A percentile compares a stretch with the other conserved stretches of the same genome.
Conservation (phyloP, 2,797 vertebrate genomes). For the Pangasius krempfi region DNA sequence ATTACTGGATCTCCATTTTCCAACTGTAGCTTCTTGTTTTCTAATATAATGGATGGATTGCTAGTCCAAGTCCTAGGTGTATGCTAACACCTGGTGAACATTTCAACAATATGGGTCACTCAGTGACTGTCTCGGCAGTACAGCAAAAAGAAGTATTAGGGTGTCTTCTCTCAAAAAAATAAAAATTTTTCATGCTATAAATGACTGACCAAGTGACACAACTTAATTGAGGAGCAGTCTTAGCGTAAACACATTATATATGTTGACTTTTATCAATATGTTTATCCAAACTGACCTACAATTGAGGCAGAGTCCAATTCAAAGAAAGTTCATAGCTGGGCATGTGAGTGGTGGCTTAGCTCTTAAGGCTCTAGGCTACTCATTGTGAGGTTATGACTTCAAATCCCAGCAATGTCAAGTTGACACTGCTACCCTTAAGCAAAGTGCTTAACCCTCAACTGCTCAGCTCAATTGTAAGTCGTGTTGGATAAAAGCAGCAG, state of each 20-base stretch:
- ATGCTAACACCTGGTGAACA: neutral
- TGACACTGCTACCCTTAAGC: neutral
- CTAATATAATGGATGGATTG: no score
- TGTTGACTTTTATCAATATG: neutral
- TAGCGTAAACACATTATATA: neutral
- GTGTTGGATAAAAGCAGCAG: neutral
- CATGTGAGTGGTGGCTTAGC: neutral
- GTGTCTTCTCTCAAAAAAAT: neutral
- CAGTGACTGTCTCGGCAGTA: neutral
- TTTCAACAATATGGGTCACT: neutral
- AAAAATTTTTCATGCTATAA: neutral
- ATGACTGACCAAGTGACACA: neutral
- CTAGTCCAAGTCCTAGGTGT: neutral
- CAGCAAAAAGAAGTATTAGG: neutral
- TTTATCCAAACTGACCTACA: neutral
- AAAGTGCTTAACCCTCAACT: slow-evolving; percentile 12
- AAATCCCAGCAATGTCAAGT: slow-evolving; percentile 7
- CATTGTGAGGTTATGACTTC: slow-evolving; percentile 17
- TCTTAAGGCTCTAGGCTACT: slow-evolving; percentile 8
- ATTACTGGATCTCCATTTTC: neutral
- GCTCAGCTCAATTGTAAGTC: neutral
- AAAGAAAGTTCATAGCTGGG: neutral
- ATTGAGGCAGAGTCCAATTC: neutral
- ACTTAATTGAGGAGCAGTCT: neutral
- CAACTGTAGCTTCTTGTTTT: neutral